phyloP scores from a whole-genome alignment of 2,888 invertebrate species.

The Embidobia sp. region DNA sequence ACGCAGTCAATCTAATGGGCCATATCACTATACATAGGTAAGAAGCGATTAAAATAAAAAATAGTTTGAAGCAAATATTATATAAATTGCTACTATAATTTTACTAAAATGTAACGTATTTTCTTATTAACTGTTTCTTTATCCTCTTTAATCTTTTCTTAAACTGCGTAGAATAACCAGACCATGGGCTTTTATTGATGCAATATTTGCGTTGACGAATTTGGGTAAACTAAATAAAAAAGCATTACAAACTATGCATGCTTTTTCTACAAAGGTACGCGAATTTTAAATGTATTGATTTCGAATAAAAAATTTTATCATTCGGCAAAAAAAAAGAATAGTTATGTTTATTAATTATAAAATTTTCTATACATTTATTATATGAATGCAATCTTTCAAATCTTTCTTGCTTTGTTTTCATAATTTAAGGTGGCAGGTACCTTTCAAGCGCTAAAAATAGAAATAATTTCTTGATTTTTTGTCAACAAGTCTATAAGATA shows the following conservation, averaged over 20 bases:
- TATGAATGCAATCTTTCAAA: too few relatives aligned
- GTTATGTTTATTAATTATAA: background rate
- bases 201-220: constrained; percentile 59
- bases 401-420: too few relatives aligned
- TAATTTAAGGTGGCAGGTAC: too few relatives aligned
- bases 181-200: constrained; percentile 71
- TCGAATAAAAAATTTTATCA: too few relatives aligned
- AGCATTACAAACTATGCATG: constrained; percentile 15
- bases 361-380: too few relatives aligned
- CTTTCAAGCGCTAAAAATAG: too few relatives aligned
- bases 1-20: constrained; percentile 38
- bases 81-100: constrained; percentile 67
- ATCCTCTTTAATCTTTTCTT: too few relatives aligned
- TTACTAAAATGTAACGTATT: too few relatives aligned
- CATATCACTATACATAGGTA: constrained; percentile 16
- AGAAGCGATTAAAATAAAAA: background rate
- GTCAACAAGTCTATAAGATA: too few relatives aligned
- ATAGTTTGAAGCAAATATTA: background rate
- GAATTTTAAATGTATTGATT: background rate
- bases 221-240: constrained; percentile 51
- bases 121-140: too few relatives aligned
- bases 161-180: constrained; percentile 24
- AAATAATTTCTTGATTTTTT: too few relatives aligned
- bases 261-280: constrained; percentile 28
- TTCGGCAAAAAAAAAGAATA: too few relatives aligned